These are phyloP conservation scores for Phalera bucephala DNA, from an alignment of 2,888 invertebrate genomes.

Conservation along the genomic window DNA sequence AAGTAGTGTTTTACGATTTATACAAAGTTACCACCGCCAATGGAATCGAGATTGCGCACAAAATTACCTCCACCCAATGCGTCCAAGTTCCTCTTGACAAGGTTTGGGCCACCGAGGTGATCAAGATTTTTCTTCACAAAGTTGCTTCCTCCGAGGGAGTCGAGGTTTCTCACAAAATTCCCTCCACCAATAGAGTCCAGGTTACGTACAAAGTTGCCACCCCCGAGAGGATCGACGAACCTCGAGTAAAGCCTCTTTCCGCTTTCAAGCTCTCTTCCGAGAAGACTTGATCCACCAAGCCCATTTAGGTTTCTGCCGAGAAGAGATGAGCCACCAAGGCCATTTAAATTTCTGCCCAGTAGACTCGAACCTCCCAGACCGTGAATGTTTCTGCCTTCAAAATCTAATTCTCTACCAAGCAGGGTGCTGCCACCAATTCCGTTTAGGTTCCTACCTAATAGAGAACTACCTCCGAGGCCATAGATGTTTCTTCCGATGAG, in stretches of 20 bases:
- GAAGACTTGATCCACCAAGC: conserved; percentile 38
- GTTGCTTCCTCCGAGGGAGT: conserved; percentile 66
- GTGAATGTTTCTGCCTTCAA: conserved; percentile 39
- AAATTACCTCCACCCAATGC: conserved; percentile 71
- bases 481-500: conserved; percentile 22
- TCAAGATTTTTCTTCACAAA: conserved; percentile 71
- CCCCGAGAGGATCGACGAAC: conserved; percentile 56
- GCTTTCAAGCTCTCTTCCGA: conserved; percentile 45
- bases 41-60: conserved; percentile 70
- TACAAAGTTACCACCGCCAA: conserved; percentile 80
- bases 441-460: conserved; percentile 41
- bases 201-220: conserved; percentile 65
- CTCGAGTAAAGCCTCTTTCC: conserved; percentile 43
- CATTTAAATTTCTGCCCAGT: conserved; percentile 28
- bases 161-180: conserved; percentile 68
- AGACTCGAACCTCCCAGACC: conserved; percentile 38
- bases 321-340: conserved; percentile 37
- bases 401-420: conserved; percentile 38
- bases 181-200: conserved; percentile 70
- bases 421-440: conserved; percentile 37
- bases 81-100: conserved; percentile 67
- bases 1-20: conserved; percentile 26
- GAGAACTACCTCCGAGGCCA: conserved; percentile 31
- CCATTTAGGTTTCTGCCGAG: conserved; percentile 46
- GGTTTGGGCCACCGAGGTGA: conserved; percentile 67